Base-by-base conservation (phyloP, 37 sponge, comb jelly and placozoan genomes). In the Agelas oroides region DNA sequence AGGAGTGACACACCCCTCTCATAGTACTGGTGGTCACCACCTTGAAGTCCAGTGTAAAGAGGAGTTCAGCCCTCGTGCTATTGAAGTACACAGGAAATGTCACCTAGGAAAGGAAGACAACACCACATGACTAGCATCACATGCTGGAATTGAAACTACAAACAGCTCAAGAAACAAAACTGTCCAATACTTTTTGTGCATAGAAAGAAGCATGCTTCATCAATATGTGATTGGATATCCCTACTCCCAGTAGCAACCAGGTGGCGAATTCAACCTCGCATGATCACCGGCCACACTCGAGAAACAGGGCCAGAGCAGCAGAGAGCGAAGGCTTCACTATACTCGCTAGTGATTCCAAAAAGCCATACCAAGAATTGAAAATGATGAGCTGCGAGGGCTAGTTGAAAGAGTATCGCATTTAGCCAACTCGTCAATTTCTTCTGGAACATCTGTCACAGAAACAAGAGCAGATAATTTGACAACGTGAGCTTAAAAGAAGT, bases 231-330 rank as follows among this genome's bases (percentile, higher is more conserved):
- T 1, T 91, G 91, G 91, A 75, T 85, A 25, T 20, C 21, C 2
- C 11, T 24, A 39, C 73, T 71, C 23, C 33, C 37, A 46, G 8
- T 46, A 46, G 46, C 46, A 46, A 46, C 46, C 46, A 46, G 46
- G 3, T 46, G 3, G 8, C 6, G 8, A 12, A 38, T 89, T 18
- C 37, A 20, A 20, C 62, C 84, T 31, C 55, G 33, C 20, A 40
- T n/a, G n/a, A n/a, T n/a, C n/a, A n/a, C n/a, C n/a, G n/a, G n/a
- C n/a, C 73, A 0, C 95, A 94, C 74, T 55, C 91, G 25, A 39
- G 66, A 76, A 91, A 91, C 58, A 70, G 95, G 37, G 95, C 95
- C 19, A 61, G 95, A 52, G 91, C 84, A 46, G 74, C 52, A 64
- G 76, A 86, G 24, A 87, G 91, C 65, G 76, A 75, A 17, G 39